Evolutionary conservation across 1,140 invertebrate species (phyloP).

Genomic region (Epicauta chinensis): DNA sequence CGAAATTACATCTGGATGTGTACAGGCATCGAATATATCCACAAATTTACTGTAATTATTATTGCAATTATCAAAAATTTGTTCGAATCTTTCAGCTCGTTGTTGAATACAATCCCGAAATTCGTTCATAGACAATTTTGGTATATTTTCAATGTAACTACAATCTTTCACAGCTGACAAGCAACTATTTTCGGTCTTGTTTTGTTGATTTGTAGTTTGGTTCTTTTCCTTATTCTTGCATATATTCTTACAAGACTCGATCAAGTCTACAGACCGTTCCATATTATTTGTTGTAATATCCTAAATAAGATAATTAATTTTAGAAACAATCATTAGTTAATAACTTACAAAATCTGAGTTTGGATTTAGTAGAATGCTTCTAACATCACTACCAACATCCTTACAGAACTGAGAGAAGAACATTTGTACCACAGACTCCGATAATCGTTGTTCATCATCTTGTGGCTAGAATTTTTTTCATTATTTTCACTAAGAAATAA

Average conservation of each 20-base stretch:
- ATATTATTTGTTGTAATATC: slow-evolving; percentile 6
- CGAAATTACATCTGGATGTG: slow-evolving; percentile 24
- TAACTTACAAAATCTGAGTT: slow-evolving; percentile 15
- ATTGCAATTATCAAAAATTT: no score
- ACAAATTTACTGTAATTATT: slow-evolving; percentile 5
- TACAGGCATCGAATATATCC: slow-evolving; percentile 22
- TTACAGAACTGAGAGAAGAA: slow-evolving; percentile 29
- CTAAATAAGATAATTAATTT: neutral
- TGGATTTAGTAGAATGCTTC: slow-evolving; percentile 29
- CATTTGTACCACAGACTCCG: slow-evolving; percentile 34
- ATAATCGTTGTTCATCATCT: slow-evolving; percentile 34
- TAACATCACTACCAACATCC: slow-evolving; percentile 9
- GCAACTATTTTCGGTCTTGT: neutral
- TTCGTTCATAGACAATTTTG: slow-evolving; percentile 9
- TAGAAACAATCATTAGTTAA: neutral
- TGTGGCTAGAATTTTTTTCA: no score
- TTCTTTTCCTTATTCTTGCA: no score
- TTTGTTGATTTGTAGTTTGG: neutral
- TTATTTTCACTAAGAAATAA: no score
- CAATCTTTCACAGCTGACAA: neutral
- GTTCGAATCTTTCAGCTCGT: no score
- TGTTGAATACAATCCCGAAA: slow-evolving; percentile 19
- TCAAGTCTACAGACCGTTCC: neutral
- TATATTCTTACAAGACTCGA: slow-evolving; percentile 6
- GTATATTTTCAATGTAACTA: slow-evolving; percentile 10